phyloP scores from a whole-genome alignment of 1,140 invertebrate genomes.

The Drosophila truncata region DNA sequence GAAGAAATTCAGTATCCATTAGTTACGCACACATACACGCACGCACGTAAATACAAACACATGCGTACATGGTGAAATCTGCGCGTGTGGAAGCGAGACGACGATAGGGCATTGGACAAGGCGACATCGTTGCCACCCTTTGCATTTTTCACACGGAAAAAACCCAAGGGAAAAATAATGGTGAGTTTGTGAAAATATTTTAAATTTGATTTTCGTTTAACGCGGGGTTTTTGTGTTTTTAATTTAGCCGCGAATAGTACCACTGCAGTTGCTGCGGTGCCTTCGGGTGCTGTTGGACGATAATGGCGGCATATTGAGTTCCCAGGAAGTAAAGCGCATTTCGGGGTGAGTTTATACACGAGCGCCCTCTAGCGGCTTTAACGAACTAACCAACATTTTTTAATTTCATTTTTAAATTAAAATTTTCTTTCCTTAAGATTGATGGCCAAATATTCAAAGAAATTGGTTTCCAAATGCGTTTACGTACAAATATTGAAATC shows the following conservation, averaged over 20 bases:
- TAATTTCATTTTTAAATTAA: conserved; percentile 28
- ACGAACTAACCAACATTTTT: conserved; percentile 13
- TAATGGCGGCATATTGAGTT: conserved; percentile 94
- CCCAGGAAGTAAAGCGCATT: conserved; percentile 93
- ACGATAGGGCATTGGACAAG: conserved; percentile 34
- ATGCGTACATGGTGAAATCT: conserved; percentile 13
- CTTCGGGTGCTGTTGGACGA: conserved; percentile 92
- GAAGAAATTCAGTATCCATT: conserved; percentile 32
- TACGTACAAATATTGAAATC: conserved; percentile 97
- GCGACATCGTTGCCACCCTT: conserved; percentile 58
- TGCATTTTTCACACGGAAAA: not conserved
- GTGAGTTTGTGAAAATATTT: conserved; percentile 45
- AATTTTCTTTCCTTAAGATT: conserved; percentile 89
- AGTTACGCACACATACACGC: conserved; percentile 23
- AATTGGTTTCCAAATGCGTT: conserved; percentile 97
- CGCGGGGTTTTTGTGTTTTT: conserved; percentile 73
- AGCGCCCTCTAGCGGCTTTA: conserved; percentile 49
- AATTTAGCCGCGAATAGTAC: conserved; percentile 95
- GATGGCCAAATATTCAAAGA: conserved; percentile 98
- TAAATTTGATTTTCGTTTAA: not conserved
- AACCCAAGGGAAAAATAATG: conserved; percentile 35
- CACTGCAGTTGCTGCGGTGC: conserved; percentile 93
- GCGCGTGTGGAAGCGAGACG: conserved; percentile 49
- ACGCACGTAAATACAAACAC: conserved; percentile 13
- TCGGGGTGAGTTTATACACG: conserved; percentile 88